Evolutionary conservation across 2,113 vertebrate species (phyloP).

Genomic region (Eptesicus fuscus): DNA sequence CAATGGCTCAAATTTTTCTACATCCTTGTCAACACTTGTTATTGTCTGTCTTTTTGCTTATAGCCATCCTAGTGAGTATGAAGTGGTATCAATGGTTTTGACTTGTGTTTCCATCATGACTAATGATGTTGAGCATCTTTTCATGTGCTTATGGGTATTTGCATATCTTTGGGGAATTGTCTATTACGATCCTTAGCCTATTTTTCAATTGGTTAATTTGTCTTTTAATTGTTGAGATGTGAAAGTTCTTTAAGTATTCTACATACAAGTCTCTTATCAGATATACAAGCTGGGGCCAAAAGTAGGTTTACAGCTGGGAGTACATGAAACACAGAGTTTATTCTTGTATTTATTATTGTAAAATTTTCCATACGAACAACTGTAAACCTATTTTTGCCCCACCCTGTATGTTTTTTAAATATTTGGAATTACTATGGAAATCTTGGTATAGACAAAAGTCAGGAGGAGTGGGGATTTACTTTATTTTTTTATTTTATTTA

Average conservation of each 20-base stretch:
- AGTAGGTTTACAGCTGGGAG: neutral
- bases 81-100: neutral
- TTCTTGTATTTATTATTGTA: neutral
- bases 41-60: neutral
- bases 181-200: no score
- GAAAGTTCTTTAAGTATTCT: slow-evolving; percentile 1
- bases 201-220: neutral
- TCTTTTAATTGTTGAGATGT: slow-evolving; percentile 10
- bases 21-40: neutral
- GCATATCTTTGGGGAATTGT: neutral
- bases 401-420: neutral
- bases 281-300: neutral
- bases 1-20: neutral
- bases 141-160: neutral
- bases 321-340: neutral
- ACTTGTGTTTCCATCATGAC: neutral
- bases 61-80: neutral
- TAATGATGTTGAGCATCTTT: neutral
- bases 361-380: neutral
- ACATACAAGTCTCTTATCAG: neutral
- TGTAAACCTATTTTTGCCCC: neutral
- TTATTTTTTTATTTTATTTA: no score
- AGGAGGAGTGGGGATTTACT: neutral
- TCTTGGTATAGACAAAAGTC: neutral
- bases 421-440: neutral